Percentiles rank a stretch among this genome's conserved stretches.
Evolutionary conservation across 2,113 vertebrate genomes (phyloP).

Genomic region (Suncus etruscus): DNA sequence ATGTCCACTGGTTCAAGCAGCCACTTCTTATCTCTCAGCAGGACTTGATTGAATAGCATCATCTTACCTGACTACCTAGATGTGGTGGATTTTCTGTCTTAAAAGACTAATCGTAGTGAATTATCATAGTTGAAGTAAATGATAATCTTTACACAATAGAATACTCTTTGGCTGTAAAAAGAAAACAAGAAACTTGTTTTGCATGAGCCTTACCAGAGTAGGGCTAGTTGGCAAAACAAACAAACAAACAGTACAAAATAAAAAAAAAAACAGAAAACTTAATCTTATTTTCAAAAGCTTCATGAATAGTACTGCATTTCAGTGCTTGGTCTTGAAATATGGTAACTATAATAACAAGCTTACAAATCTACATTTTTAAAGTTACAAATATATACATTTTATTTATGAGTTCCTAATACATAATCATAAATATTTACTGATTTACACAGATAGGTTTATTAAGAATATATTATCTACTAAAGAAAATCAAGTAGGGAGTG

Average conservation of each 20-base stretch:
- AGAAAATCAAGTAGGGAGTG: background rate
- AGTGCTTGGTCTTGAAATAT: background rate
- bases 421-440: slow-evolving; percentile 5
- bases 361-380: background rate
- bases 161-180: background rate
- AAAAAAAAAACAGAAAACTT: background rate
- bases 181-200: slow-evolving; percentile 31
- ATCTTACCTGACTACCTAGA: background rate
- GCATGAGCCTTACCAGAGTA: slow-evolving; percentile 52
- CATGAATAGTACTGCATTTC: slow-evolving; percentile 12
- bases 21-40: background rate
- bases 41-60: background rate
- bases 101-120: slow-evolving; percentile 3
- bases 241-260: background rate
- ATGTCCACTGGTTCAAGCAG: background rate
- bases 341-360: background rate
- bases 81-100: background rate
- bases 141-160: background rate
- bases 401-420: slow-evolving; percentile 22
- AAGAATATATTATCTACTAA: slow-evolving; percentile 23
- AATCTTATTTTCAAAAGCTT: slow-evolving; percentile 34
- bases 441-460: background rate
- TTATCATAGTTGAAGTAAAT: background rate
- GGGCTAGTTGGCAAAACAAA: background rate
- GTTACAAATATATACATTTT: background rate